Base-by-base conservation (phyloP, 2,888 invertebrate genomes). In the Agonopterix subpropinquella region DNA sequence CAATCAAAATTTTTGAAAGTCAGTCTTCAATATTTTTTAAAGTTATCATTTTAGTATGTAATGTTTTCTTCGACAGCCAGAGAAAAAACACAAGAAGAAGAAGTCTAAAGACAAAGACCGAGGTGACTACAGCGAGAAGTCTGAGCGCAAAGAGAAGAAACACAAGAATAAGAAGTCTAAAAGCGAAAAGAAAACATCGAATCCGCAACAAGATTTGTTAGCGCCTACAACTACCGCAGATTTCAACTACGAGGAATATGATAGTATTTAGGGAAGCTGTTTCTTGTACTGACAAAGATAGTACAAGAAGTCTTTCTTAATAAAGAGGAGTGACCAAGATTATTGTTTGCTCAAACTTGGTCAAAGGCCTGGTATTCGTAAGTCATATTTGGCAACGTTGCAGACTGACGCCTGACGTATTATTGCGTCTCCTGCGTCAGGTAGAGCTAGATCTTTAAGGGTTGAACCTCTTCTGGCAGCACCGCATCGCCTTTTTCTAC, bases 81-180 rank as follows among this genome's bases (percentile, higher is more conserved):
- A 89, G 52, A 86, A 90, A 73, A 83, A 91, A 77, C 75, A 91
- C 77, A 84, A 89, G 70, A 82, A 90, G 75, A 80, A 90, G 74
- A 87, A 90, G 73, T 73, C 87, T 41, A 79, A 91, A 73, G 81
- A 88, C 59, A 73, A 90, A 79, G 79, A 91, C 64, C 73, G 90
- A 75, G 78, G 85, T 47, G 74, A 91, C 70, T 69, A 80, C 73
- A 72, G 81, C 57, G 89, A 89, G 1, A 89, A 86, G 62, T 83
- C 88, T 4, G 82, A 85, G 11, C 71, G 88, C 4, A 90, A 90
- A 55, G 91, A 91, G 35, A 91, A 89, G 56, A 90, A 89, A 59
- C 86, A 90, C 44, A 91, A 90, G 62, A 89, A 91, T 45, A 91
- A 90, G 66, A 90, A 78, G 65, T 68, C 78, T 4, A 84, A 80